Conservation (phyloP, 1,140 invertebrate species). For the Ganaspis sp. region DNA sequence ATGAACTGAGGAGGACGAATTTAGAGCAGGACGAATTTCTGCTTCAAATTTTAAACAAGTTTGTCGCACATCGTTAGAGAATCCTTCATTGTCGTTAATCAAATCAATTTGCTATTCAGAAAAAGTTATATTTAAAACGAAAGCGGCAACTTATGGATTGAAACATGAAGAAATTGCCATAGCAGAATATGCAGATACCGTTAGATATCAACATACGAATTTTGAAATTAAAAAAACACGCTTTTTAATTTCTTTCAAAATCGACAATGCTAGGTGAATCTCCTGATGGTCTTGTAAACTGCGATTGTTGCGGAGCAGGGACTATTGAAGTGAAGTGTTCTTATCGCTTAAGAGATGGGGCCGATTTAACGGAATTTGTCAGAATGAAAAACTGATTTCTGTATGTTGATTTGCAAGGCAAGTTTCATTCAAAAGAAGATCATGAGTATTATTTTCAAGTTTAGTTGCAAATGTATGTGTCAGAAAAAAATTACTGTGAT, state of each 20-base stretch:
- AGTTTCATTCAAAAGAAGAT: background rate
- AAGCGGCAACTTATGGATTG: background rate
- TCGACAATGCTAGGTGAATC: too few relatives aligned
- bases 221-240: too few relatives aligned
- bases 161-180: too few relatives aligned
- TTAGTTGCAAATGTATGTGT: too few relatives aligned
- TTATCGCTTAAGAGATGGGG: slow-evolving; percentile 22
- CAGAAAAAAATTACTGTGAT: too few relatives aligned
- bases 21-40: background rate
- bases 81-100: background rate
- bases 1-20: background rate
- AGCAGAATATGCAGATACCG: too few relatives aligned
- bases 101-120: background rate
- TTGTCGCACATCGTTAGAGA: background rate
- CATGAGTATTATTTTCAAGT: background rate
- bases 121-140: background rate
- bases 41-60: background rate
- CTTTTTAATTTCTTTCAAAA: too few relatives aligned
- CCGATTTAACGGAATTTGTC: too few relatives aligned
- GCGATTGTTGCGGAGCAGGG: background rate
- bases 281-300: too few relatives aligned
- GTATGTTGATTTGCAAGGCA: background rate
- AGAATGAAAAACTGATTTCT: too few relatives aligned
- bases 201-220: too few relatives aligned
- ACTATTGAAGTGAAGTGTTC: slow-evolving; percentile 12